Percentiles rank a stretch among this genome's conserved stretches.
Evolutionary conservation across 2,113 vertebrate species (phyloP).

Genomic region (Pterophyllum scalare): DNA sequence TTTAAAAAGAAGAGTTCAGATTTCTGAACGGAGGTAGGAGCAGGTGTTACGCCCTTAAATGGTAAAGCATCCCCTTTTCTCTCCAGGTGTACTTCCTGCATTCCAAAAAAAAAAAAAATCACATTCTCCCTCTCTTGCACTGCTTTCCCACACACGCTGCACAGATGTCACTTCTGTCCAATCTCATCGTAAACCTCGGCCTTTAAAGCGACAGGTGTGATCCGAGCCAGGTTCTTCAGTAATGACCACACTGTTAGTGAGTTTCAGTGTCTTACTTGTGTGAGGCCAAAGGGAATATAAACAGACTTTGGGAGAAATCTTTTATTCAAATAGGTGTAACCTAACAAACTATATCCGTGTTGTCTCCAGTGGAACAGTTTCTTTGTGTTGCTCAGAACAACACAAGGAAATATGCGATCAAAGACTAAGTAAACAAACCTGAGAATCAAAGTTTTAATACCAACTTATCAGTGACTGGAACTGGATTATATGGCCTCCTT

Average conservation of each 20-base stretch:
- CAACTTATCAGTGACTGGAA: neutral
- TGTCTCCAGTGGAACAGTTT: neutral
- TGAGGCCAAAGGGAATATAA: neutral
- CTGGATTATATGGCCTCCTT: neutral
- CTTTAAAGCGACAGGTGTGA: slow-evolving; percentile 34
- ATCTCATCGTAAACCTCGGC: slow-evolving; percentile 16
- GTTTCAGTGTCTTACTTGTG: neutral
- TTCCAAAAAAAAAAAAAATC: slow-evolving; percentile 19
- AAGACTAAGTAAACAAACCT: slow-evolving; percentile 1
- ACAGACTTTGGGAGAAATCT: neutral
- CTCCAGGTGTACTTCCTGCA: slow-evolving; percentile 7
- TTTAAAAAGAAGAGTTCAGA: neutral
- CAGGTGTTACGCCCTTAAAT: neutral
- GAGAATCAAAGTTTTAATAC: neutral
- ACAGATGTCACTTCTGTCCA: slow-evolving; percentile 38
- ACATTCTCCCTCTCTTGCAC: neutral
- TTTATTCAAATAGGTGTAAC: neutral
- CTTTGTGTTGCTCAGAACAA: neutral
- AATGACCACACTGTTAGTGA: neutral
- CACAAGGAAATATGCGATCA: neutral
- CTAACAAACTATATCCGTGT: neutral
- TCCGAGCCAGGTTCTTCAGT: neutral
- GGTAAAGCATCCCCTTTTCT: neutral
- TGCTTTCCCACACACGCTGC: slow-evolving; percentile 19
- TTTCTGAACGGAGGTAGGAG: neutral